Evolutionary conservation across 2,113 vertebrate species (phyloP).

Genomic region (Garra rufa): DNA sequence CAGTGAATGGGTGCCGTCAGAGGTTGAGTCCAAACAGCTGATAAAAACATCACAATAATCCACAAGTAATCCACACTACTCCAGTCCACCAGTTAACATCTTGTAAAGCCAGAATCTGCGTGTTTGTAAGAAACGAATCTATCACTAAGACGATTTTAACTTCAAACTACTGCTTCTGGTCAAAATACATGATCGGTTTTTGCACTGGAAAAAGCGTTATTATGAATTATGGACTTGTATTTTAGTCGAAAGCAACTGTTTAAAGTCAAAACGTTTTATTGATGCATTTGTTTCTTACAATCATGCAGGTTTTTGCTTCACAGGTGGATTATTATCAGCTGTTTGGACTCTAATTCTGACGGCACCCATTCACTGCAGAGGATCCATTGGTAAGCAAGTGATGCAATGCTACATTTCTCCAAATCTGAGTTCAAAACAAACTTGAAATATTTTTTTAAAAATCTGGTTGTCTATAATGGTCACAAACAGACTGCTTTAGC

Average conservation of each 20-base stretch:
- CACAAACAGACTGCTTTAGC: neutral
- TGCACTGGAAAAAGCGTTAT: neutral
- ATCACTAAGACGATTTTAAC: too few relatives aligned
- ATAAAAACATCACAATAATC: too few relatives aligned
- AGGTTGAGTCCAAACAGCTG: too few relatives aligned
- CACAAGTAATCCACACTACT: too few relatives aligned
- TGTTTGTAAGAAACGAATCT: too few relatives aligned
- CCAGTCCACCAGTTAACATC: too few relatives aligned
- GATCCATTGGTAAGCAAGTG: neutral
- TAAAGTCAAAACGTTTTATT: neutral
- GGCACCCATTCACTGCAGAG: neutral
- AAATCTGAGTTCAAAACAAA: neutral
- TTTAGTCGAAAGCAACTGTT: neutral
- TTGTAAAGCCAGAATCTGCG: too few relatives aligned
- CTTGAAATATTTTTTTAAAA: too few relatives aligned
- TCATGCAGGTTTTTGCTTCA: neutral
- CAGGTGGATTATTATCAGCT: neutral
- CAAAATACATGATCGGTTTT: too few relatives aligned
- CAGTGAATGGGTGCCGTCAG: too few relatives aligned
- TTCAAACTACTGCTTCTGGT: too few relatives aligned
- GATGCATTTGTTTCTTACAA: neutral
- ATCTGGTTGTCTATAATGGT: neutral
- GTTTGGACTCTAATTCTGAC: neutral
- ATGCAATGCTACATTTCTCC: neutral
- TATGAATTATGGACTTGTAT: neutral